Evolutionary conservation across 2,888 invertebrate species (phyloP).

Genomic region (Calameuta pallipes): DNA sequence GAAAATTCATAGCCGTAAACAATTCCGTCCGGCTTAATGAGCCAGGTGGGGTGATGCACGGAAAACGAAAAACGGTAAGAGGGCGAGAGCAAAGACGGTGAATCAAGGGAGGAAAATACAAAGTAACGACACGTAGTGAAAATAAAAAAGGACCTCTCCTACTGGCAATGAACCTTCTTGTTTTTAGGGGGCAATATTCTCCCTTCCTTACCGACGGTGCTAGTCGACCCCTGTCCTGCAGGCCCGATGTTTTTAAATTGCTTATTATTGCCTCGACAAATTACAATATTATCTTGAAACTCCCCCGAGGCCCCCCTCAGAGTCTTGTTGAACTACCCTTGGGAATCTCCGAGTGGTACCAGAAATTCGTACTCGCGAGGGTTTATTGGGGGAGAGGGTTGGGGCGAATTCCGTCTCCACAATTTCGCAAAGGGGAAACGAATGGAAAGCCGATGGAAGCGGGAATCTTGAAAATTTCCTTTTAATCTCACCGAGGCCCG

Average conservation of each 20-base stretch:
- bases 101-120: not conserved
- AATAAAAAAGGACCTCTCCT: not conserved
- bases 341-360: not conserved
- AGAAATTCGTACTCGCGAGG: not conserved
- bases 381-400: not conserved
- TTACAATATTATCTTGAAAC: conserved; percentile 18
- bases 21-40: not conserved
- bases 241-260: conserved; percentile 25
- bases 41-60: not conserved
- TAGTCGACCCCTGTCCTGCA: not conserved
- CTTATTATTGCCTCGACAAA: conserved; percentile 20
- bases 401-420: not conserved
- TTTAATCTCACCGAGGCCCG: not conserved
- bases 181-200: not conserved
- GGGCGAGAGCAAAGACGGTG: conserved; percentile 15
- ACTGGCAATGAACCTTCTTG: not conserved
- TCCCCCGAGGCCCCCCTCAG: not conserved
- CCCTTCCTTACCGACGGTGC: not conserved
- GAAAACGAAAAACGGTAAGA: not conserved
- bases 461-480: not conserved
- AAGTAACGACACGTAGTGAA: not conserved
- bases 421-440: not conserved
- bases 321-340: not conserved
- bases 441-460: not conserved
- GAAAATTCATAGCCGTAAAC: not conserved